These are phyloP conservation scores for Nasonia oneida DNA, from an alignment of 2,888 invertebrate genomes.

Conservation along the genomic window DNA sequence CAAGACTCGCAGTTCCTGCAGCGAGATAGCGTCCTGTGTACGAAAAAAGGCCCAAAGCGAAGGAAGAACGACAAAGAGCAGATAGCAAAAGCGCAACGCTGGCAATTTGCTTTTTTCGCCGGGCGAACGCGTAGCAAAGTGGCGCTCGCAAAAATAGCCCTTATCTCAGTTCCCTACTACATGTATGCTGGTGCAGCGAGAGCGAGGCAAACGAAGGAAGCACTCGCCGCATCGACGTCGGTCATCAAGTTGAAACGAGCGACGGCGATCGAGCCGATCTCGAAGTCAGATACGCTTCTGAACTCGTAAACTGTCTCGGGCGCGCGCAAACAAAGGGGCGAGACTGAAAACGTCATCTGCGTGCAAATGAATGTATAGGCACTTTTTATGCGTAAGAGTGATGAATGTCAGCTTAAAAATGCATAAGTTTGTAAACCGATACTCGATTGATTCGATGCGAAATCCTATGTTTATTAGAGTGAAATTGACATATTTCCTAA, in stretches of 20 bases:
- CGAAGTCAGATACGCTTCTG: conserved; percentile 63
- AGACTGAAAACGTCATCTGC: background rate
- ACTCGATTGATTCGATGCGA: too few species aligned
- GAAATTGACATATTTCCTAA: too few species aligned
- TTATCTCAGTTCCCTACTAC: conserved; percentile 10
- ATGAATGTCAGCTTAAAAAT: too few species aligned
- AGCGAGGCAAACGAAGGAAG: background rate
- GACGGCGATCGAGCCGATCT: conserved; percentile 47
- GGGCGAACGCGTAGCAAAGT: conserved; percentile 29
- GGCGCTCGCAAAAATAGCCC: conserved; percentile 26
- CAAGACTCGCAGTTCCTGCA: background rate
- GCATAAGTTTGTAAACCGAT: too few species aligned
- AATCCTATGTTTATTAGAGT: too few species aligned
- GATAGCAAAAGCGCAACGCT: conserved; percentile 3
- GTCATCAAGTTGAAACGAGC: conserved; percentile 6
- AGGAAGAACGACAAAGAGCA: conserved; percentile 32
- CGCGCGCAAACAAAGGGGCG: conserved; percentile 64
- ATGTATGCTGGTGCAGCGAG: background rate
- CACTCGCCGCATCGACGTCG: conserved; percentile 12
- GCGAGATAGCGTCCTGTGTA: background rate
- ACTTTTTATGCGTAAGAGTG: too few species aligned
- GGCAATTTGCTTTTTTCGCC: conserved; percentile 18
- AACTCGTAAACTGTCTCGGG: conserved; percentile 64
- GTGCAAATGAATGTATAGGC: background rate
- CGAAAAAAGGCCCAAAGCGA: conserved; percentile 24